Evolutionary conservation across 2,888 invertebrate genomes (phyloP).

Genomic region (Xestia xanthographa): DNA sequence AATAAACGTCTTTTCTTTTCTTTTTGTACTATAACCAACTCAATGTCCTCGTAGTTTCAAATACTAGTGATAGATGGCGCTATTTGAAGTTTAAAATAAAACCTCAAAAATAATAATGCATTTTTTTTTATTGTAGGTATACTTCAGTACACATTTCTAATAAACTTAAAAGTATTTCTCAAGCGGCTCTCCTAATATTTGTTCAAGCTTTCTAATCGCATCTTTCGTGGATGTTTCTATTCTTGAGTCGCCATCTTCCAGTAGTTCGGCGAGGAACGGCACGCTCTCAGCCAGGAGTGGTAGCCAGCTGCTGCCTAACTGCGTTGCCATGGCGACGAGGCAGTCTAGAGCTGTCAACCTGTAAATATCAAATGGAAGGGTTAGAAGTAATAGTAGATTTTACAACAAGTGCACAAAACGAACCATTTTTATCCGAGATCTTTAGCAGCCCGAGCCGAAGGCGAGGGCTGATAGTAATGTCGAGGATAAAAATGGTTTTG

Average conservation of each 20-base stretch:
- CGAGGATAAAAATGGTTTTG: too few species aligned
- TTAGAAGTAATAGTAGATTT: too few species aligned
- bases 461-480: too few species aligned
- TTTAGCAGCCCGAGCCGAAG: too few species aligned
- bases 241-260: conserved; percentile 96
- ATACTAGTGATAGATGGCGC: conserved; percentile 15
- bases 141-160: neutral
- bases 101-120: too few species aligned
- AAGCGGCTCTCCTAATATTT: conserved; percentile 96
- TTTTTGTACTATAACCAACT: neutral
- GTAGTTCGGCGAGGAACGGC: conserved; percentile 97
- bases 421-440: too few species aligned
- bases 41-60: neutral
- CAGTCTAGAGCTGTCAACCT: conserved; percentile 93
- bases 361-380: conserved; percentile 49
- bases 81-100: neutral
- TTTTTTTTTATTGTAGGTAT: neutral
- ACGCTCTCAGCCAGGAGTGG: conserved; percentile 97
- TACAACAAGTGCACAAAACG: too few species aligned
- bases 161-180: conserved; percentile 94
- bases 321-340: conserved; percentile 94
- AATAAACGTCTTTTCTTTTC: too few species aligned
- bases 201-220: conserved; percentile 96
- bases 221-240: conserved; percentile 95
- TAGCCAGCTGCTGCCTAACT: conserved; percentile 96